These are phyloP conservation scores for Malacosoma neustria DNA, from an alignment of 2,888 invertebrate species.

Conservation along the genomic window DNA sequence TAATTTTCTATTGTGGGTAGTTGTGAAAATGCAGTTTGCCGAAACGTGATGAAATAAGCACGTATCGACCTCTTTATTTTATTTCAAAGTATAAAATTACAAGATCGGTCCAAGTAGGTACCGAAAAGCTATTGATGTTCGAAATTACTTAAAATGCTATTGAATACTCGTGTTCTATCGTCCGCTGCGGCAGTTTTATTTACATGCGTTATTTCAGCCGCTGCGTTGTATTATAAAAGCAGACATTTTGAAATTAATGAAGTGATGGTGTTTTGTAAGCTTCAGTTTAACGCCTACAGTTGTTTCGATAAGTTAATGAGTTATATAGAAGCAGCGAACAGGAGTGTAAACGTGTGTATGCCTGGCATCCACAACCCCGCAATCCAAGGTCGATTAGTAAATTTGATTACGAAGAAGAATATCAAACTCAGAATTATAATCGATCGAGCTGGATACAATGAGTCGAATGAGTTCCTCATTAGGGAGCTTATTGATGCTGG, in stretches of 20 bases:
- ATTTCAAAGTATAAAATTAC: constrained; percentile 44
- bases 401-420: constrained; percentile 44
- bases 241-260: constrained; percentile 52
- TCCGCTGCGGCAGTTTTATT: constrained; percentile 54
- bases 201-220: constrained; percentile 57
- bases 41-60: constrained; percentile 20
- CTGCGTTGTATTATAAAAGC: constrained; percentile 55
- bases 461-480: constrained; percentile 50
- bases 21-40: constrained; percentile 14
- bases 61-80: constrained; percentile 45
- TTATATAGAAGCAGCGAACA: constrained; percentile 52
- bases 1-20: constrained; percentile 51
- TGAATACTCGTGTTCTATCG: constrained; percentile 46
- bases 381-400: constrained; percentile 54
- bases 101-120: constrained; percentile 34
- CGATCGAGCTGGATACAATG: constrained; percentile 51
- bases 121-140: constrained; percentile 38
- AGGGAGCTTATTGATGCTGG: constrained; percentile 57
- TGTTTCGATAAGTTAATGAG: constrained; percentile 63
- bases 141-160: constrained; percentile 57
- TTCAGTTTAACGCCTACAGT: constrained; percentile 58
- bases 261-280: constrained; percentile 68
- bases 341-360: constrained; percentile 58
- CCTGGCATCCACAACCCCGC: constrained; percentile 64
- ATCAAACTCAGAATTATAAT: constrained; percentile 55